Percentiles rank a stretch among this genome's conserved stretches.
Conservation (phyloP, 92 coral and sea anemone genomes). For the Siderastrea radians region DNA sequence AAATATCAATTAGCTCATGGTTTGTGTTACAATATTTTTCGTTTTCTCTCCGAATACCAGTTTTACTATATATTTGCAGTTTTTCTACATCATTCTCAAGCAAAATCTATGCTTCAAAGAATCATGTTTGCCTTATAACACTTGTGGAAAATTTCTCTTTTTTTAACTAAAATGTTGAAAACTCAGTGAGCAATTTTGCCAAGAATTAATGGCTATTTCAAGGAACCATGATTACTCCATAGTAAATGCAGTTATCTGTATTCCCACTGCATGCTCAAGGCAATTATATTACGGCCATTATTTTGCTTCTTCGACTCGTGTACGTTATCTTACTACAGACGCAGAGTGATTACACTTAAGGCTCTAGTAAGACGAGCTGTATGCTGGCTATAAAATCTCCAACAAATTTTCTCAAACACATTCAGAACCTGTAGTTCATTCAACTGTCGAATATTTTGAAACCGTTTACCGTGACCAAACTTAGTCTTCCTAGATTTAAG, state of each 20-base stretch:
- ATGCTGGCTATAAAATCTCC: not conserved
- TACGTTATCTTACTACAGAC: not conserved
- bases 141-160: not conserved
- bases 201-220: not conserved
- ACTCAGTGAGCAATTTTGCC: too few relatives aligned
- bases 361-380: not conserved
- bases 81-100: not conserved
- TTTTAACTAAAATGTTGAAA: too few relatives aligned
- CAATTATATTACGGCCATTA: not conserved
- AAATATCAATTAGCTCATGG: not conserved
- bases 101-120: not conserved
- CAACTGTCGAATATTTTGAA: not conserved
- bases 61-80: not conserved
- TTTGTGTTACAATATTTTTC: not conserved
- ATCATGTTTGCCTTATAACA: not conserved
- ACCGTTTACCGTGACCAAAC: slow-evolving; percentile 6
- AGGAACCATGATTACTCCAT: not conserved
- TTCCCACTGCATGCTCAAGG: not conserved
- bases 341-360: not conserved
- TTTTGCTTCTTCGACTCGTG: not conserved
- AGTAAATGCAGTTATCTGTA: not conserved
- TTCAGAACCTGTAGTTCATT: too few relatives aligned
- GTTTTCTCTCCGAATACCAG: not conserved
- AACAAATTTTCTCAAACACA: not conserved
- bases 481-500: not conserved